Conservation (phyloP, 2,888 invertebrate genomes). For the Drosophila testacea region DNA sequence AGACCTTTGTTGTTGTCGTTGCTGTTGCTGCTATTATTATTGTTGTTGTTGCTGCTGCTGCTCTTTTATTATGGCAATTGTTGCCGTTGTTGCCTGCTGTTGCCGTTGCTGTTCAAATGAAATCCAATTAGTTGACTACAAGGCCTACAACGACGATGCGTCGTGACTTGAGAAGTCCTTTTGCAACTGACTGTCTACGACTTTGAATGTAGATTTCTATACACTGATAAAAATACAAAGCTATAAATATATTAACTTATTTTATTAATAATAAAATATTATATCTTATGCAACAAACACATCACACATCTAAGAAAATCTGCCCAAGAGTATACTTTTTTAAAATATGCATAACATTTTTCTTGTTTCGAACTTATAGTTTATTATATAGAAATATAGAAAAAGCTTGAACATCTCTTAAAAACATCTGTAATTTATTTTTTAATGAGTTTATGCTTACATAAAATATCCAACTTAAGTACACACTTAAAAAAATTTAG, state of each 20-base stretch:
- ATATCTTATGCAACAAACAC: too few relatives aligned
- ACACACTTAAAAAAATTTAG: too few relatives aligned
- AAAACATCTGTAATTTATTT: too few relatives aligned
- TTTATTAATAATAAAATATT: too few relatives aligned
- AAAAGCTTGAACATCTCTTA: too few relatives aligned
- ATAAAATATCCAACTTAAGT: too few relatives aligned
- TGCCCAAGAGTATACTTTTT: too few relatives aligned
- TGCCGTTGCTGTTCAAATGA: slow-evolving; percentile 62
- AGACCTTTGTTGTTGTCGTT: slow-evolving; percentile 49
- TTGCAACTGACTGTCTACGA: slow-evolving; percentile 28
- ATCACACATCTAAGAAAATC: too few relatives aligned
- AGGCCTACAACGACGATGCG: slow-evolving; percentile 67
- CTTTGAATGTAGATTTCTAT: slow-evolving; percentile 9
- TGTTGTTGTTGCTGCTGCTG: slow-evolving; percentile 41
- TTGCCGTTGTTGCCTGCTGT: slow-evolving; percentile 44
- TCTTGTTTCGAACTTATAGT: too few relatives aligned
- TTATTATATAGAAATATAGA: too few relatives aligned
- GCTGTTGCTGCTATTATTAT: slow-evolving; percentile 43
- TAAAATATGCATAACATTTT: too few relatives aligned
- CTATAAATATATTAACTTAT: neutral
- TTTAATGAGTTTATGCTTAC: too few relatives aligned
- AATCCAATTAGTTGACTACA: slow-evolving; percentile 79
- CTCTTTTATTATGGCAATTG: slow-evolving; percentile 68
- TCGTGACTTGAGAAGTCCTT: slow-evolving; percentile 69
- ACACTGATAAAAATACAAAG: slow-evolving; percentile 25